Evolutionary conservation across 2,113 vertebrate genomes (phyloP).

Genomic region (Datnioides undecimradiatus): DNA sequence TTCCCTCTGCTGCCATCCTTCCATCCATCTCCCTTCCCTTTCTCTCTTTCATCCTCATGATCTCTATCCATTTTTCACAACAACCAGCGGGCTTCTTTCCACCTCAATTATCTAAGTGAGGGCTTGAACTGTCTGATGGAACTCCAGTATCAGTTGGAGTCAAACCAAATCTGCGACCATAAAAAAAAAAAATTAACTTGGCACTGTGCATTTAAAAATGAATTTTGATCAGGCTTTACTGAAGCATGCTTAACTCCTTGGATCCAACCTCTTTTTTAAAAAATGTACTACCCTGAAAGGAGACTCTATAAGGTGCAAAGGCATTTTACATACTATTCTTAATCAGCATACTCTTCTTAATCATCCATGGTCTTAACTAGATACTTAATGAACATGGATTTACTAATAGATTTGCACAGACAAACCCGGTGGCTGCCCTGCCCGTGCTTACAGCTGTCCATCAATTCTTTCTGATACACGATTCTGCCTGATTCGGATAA

Average conservation of each 20-base stretch:
- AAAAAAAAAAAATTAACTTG: slow-evolving; percentile 21
- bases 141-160: slow-evolving; percentile 54
- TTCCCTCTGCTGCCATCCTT: slow-evolving; percentile 3
- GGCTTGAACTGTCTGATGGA: slow-evolving; percentile 56
- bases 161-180: slow-evolving; percentile 45
- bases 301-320: not conserved
- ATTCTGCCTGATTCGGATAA: slow-evolving; percentile 54
- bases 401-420: too few species aligned
- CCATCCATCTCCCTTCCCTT: slow-evolving; percentile 29
- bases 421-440: not conserved
- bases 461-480: slow-evolving; percentile 39
- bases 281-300: slow-evolving; percentile 10
- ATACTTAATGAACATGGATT: slow-evolving; percentile 29
- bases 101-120: slow-evolving; percentile 72
- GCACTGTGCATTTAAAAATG: slow-evolving; percentile 23
- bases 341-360: not conserved
- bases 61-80: slow-evolving; percentile 61
- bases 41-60: slow-evolving; percentile 48
- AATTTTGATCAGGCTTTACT: slow-evolving; percentile 29
- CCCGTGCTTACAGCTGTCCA: slow-evolving; percentile 30
- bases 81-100: slow-evolving; percentile 57
- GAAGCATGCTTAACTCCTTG: slow-evolving; percentile 5
- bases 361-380: slow-evolving; percentile 23
- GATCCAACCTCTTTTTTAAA: not conserved
- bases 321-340: slow-evolving; percentile 10